A percentile compares a stretch with the other conserved stretches of the same genome.
phyloP scores from a whole-genome alignment of 2,888 invertebrate genomes.

The Yponomeuta sedellus region DNA sequence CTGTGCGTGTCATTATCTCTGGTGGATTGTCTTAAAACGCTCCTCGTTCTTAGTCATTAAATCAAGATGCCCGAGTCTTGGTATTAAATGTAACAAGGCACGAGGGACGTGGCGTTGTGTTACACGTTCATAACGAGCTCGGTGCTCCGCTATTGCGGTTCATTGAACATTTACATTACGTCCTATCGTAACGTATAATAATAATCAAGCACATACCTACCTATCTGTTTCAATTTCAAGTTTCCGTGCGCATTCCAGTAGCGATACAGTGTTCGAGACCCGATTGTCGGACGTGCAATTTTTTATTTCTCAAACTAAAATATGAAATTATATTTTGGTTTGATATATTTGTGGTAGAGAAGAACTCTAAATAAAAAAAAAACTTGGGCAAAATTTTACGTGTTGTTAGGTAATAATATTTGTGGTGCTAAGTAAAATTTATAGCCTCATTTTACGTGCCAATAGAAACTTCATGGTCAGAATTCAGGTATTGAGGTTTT shows the following conservation, averaged over 20 bases:
- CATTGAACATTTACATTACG: not conserved
- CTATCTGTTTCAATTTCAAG: not conserved
- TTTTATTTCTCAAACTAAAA: too few species aligned
- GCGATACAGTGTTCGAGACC: too few species aligned
- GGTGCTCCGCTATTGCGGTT: not conserved
- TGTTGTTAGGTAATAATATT: too few species aligned
- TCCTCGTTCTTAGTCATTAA: not conserved
- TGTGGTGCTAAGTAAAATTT: too few species aligned
- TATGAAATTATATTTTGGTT: too few species aligned
- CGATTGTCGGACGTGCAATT: too few species aligned
- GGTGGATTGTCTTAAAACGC: not conserved
- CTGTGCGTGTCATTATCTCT: not conserved
- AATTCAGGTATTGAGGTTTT: too few species aligned
- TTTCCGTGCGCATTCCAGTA: not conserved
- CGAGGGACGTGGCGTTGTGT: not conserved
- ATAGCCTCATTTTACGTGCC: too few species aligned
- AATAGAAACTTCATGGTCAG: too few species aligned
- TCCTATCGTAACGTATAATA: not conserved
- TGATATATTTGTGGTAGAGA: too few species aligned
- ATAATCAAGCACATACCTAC: not conserved
- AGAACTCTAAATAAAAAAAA: too few species aligned
- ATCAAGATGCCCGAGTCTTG: not conserved
- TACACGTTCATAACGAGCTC: not conserved
- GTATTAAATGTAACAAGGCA: conserved; percentile 1
- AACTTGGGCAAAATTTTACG: too few species aligned